Evolutionary conservation across 1,140 invertebrate genomes (phyloP).

Genomic region (Papilio aristodemus): DNA sequence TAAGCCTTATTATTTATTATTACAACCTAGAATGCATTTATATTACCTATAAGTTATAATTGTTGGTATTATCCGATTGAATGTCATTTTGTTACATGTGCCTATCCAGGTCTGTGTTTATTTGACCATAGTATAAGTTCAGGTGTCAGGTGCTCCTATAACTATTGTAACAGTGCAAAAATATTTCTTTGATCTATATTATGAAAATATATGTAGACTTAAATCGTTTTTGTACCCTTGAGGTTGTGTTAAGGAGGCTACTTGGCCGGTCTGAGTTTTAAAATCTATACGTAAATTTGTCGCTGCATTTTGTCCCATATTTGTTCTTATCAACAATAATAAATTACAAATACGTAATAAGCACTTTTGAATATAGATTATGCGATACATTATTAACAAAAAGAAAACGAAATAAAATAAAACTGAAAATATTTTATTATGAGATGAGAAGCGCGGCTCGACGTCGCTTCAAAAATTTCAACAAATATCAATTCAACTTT

Average conservation of each 20-base stretch:
- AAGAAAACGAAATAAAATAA: slow-evolving; percentile 36
- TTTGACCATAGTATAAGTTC: slow-evolving; percentile 29
- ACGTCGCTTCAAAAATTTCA: slow-evolving; percentile 1
- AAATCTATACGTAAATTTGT: background rate
- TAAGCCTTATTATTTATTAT: slow-evolving; percentile 4
- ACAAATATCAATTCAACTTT: slow-evolving; percentile 19
- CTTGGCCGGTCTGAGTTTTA: slow-evolving; percentile 36
- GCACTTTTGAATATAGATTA: background rate
- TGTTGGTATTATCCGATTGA: no score
- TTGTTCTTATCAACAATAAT: slow-evolving; percentile 2
- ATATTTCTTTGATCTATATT: slow-evolving; percentile 61
- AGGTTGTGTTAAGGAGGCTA: slow-evolving; percentile 52
- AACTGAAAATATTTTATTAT: slow-evolving; percentile 41
- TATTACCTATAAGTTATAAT: no score
- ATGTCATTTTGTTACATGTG: no score
- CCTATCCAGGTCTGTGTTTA: background rate
- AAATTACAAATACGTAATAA: slow-evolving; percentile 18
- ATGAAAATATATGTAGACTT: slow-evolving; percentile 73
- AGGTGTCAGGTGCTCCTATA: slow-evolving; percentile 59
- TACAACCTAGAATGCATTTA: background rate
- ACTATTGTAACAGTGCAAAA: slow-evolving; percentile 70
- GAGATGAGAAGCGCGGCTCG: slow-evolving; percentile 37
- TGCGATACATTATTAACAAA: slow-evolving; percentile 7
- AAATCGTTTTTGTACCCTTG: slow-evolving; percentile 67
- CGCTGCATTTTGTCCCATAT: no score